Evolutionary conservation across 2,113 vertebrate genomes (phyloP).

Genomic region (Butastur rufipennis): DNA sequence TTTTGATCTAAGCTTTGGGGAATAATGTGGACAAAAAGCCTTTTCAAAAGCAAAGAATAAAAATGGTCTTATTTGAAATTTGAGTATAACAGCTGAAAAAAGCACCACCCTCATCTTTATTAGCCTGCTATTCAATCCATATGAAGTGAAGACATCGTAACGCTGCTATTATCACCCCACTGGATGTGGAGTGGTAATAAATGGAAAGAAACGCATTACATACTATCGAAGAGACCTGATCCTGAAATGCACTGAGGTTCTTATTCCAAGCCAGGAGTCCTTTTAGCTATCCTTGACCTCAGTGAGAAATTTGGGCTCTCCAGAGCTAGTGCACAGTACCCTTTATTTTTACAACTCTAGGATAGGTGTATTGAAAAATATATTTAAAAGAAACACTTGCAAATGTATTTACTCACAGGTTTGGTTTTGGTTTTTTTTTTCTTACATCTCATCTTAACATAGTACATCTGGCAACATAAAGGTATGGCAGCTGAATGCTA

Average conservation of each 20-base stretch:
- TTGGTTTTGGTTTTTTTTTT: background rate
- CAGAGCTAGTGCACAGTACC: background rate
- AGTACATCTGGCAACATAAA: background rate
- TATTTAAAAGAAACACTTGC: background rate
- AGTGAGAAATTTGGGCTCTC: background rate
- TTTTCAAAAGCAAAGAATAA: constrained; percentile 40
- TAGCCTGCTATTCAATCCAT: constrained; percentile 27
- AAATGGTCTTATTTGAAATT: constrained; percentile 42
- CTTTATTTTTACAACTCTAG: background rate
- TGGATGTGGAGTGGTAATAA: background rate
- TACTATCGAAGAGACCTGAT: background rate
- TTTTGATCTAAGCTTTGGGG: constrained; percentile 28
- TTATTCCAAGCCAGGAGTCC: background rate
- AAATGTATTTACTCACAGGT: background rate
- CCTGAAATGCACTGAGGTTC: background rate
- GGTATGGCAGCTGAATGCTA: background rate
- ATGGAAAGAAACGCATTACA: background rate
- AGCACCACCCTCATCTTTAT: background rate
- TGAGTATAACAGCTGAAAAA: constrained; percentile 37
- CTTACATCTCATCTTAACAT: background rate
- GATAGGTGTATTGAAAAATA: background rate
- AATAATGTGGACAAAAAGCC: constrained; percentile 23
- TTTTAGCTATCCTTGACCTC: background rate
- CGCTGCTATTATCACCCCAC: background rate
- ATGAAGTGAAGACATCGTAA: constrained; percentile 24